Evolutionary conservation across 2,113 vertebrate genomes (phyloP), one percentile per base, ranked within the genome.

Genomic region (Coturnix japonica): DNA sequence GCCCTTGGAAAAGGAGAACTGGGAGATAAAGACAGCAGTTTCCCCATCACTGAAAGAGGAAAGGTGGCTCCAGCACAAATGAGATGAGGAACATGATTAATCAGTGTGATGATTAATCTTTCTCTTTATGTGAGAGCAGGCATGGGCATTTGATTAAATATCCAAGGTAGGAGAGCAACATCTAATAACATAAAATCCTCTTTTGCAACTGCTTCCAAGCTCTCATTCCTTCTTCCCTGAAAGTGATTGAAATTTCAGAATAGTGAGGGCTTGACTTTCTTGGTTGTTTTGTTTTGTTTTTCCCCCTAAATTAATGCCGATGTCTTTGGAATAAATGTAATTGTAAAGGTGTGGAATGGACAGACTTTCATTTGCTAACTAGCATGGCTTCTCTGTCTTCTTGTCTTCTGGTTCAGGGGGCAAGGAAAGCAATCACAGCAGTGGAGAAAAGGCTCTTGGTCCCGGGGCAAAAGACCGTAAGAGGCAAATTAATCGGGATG

Each of bases 401-500:
- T 79, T 56, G 73, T 66, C 53, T 82, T 65, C 66, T 82, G 63
- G 76, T 89, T 89, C 46, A 33, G 28, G n/a, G 69, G 44, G 60
- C 69, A 70, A 91, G 79, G 44, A 78, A 89, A 94, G 71, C 60
- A 82, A 89, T 91, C 60, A 51, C 30, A 75, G 72, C 7, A 37
- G 86, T 47, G n/a, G 94, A 84, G 67, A 85, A n/a, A 33, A 44
- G 28, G 39, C 59, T 89, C 60, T 80, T 86, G 57, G 77, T 93
- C 86, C 66, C 25, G 5, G 56, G 37, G 91, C 91, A 87, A 51
- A 76, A 76, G 53, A 94, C 65, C 13, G 0, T n/a, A 72, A 19
- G 66, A 77, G 60, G 76, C 25, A 94, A 96, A 95, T 96, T 95
- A 95, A 95, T 91, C 91, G 91, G 81, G 73, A 75, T 86, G 70